phyloP scores from a whole-genome alignment of 2,797 vertebrate genomes.

The Kryptopterus vitreolus region DNA sequence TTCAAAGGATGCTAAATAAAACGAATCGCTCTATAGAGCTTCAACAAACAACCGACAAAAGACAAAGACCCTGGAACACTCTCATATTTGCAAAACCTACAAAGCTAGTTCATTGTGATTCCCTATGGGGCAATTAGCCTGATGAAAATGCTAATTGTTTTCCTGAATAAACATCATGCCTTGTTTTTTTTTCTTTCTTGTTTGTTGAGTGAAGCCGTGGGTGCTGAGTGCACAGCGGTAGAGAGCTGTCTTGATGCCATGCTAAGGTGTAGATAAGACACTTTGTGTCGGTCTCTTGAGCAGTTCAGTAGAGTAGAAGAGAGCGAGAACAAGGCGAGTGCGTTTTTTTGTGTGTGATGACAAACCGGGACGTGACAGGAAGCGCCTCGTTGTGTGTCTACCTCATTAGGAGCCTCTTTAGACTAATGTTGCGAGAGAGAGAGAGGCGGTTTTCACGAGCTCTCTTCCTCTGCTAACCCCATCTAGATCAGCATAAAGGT shows the following conservation, averaged over 20 bases:
- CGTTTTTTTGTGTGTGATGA: slow-evolving; percentile 12
- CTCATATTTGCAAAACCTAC: slow-evolving; percentile 52
- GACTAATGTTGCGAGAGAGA: slow-evolving; percentile 35
- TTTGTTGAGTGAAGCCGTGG: slow-evolving; percentile 19
- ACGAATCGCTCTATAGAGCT: slow-evolving; percentile 19
- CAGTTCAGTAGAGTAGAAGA: not conserved
- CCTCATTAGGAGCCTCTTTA: slow-evolving; percentile 38
- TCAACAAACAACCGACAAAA: slow-evolving; percentile 34
- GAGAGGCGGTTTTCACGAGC: slow-evolving; percentile 8
- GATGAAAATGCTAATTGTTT: slow-evolving; percentile 56
- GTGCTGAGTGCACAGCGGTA: slow-evolving; percentile 5
- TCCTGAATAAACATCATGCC: slow-evolving; percentile 48
- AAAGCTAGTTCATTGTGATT: slow-evolving; percentile 42
- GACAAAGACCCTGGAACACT: slow-evolving; percentile 36
- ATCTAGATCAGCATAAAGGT: slow-evolving; percentile 47
- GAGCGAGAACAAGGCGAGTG: not conserved
- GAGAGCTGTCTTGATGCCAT: slow-evolving; percentile 22
- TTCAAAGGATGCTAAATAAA: slow-evolving; percentile 39
- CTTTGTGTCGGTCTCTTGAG: slow-evolving; percentile 12
- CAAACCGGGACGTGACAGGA: slow-evolving; percentile 25
- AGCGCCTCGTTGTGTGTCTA: slow-evolving; percentile 11
- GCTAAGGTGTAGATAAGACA: slow-evolving; percentile 28
- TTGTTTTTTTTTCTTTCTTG: too few relatives aligned
- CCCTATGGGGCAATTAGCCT: slow-evolving; percentile 47
- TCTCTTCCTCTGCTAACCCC: slow-evolving; percentile 17